Conservation (phyloP, 1,140 invertebrate species). For the Pseudomyrmex concolor region DNA sequence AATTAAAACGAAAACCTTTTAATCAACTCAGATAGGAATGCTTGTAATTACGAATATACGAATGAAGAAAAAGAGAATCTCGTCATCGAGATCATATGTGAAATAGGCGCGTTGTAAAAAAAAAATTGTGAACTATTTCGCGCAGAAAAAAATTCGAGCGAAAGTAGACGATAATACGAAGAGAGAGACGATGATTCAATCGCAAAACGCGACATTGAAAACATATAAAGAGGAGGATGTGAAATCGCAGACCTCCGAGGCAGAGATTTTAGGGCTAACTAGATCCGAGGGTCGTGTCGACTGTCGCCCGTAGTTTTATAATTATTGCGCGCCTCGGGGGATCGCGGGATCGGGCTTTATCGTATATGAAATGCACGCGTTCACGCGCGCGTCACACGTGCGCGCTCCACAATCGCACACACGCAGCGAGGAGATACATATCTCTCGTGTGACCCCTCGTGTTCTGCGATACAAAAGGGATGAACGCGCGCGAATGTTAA, state of each 20-base stretch:
- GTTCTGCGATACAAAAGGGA: neutral
- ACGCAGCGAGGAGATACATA: slow-evolving; percentile 26
- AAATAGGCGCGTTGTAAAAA: neutral
- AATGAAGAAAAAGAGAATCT: neutral
- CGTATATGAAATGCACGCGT: slow-evolving; percentile 41
- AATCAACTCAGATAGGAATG: neutral
- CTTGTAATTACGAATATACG: neutral
- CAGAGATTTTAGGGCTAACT: slow-evolving; percentile 68
- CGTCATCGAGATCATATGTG: no score
- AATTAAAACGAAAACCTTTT: neutral
- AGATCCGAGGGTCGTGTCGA: slow-evolving; percentile 59
- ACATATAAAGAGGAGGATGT: slow-evolving; percentile 45
- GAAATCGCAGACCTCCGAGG: slow-evolving; percentile 64
- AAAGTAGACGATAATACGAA: neutral
- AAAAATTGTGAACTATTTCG: neutral
- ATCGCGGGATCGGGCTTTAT: slow-evolving; percentile 62
- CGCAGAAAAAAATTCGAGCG: neutral
- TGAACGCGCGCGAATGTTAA: slow-evolving; percentile 6
- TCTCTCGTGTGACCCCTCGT: slow-evolving; percentile 11
- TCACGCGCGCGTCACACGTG: slow-evolving; percentile 39
- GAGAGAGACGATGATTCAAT: slow-evolving; percentile 10
- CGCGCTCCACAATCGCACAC: slow-evolving; percentile 13
- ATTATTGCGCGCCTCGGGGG: slow-evolving; percentile 73
- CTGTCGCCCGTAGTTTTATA: slow-evolving; percentile 73
- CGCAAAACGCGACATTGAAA: slow-evolving; percentile 59